Evolutionary conservation across 2,888 invertebrate species (phyloP).

Genomic region (Atrina japonica): DNA sequence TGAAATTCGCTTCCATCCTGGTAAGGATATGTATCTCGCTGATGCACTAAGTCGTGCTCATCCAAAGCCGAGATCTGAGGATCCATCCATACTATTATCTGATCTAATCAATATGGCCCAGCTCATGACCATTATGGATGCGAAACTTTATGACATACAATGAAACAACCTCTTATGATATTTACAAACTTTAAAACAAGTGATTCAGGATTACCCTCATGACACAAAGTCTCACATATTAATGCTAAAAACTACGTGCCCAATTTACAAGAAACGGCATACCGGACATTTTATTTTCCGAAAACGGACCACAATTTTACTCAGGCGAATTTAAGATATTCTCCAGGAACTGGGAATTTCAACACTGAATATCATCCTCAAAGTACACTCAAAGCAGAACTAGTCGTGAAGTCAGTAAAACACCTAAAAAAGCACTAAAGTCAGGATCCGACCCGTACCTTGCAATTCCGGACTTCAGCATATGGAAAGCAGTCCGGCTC

Average conservation of each 20-base stretch:
- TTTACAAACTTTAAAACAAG: too few species aligned
- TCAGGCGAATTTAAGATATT: conserved; percentile 34
- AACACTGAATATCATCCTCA: too few species aligned
- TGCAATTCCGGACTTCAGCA: too few species aligned
- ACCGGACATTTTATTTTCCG: conserved; percentile 31
- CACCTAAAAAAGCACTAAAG: conserved; percentile 21
- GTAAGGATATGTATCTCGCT: conserved; percentile 2
- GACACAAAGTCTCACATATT: conserved; percentile 18
- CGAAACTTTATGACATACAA: too few species aligned
- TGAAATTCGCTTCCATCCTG: not conserved
- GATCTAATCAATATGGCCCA: too few species aligned
- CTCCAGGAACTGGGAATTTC: conserved; percentile 26
- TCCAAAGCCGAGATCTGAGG: too few species aligned
- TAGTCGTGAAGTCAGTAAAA: too few species aligned
- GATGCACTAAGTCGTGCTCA: not conserved
- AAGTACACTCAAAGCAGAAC: too few species aligned
- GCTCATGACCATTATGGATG: too few species aligned
- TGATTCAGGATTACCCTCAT: conserved; percentile 4
- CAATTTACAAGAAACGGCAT: conserved; percentile 28
- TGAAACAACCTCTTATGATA: too few species aligned
- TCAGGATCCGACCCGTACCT: conserved; percentile 26
- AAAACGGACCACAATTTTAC: conserved; percentile 45
- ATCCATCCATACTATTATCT: too few species aligned
- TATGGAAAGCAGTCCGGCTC: too few species aligned
- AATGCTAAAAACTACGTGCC: not conserved